Evolutionary conservation across 2,113 vertebrate genomes (phyloP), one percentile per base, ranked within the genome.

Genomic region (Scartelaos histophorus): DNA sequence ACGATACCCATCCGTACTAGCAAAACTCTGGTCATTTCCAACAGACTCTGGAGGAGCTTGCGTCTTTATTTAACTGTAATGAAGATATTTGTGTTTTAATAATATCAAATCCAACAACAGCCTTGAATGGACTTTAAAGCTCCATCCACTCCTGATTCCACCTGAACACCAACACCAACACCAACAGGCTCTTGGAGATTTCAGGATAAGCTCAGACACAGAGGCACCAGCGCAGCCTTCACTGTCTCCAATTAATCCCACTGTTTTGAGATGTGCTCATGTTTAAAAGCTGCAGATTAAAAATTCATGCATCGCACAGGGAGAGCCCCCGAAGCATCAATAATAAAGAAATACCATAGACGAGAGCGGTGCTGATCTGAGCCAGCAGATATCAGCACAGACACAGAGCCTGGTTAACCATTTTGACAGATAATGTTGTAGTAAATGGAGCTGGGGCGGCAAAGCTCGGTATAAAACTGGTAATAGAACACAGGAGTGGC

Each of bases 221-320:
- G 71, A 66, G 91, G 89, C 91, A 92, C 91, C 92, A 92, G 71
- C 24, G 0, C 82, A 67, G 82, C 85, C 83, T 88, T 79, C 58
- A 86, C 13, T 82, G 86, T 80, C 88, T 93, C 88, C 88, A 91
- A 90, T 88, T 85, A 93, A 91, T 86, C 86, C 82, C 81, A 87
- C 87, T 73, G 85, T 87, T 70, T 82, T 84, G 75, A 82, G 83
- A 87, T 87, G 90, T 89, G 82, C 87, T 92, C 83, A 89, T 81
- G 88, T 92, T 92, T 87, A 90, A 91, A 83, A 85, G 84, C 83
- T 87, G 74, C 76, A 76, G 82, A 93, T 94, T 90, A 94, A 93
- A 93, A 93, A 94, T 94, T 93, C 78, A 94, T 92, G 85, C 73
- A 38, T 76, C 75, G 83, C 83, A 73, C 29, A 83, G 81, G 80